Percentiles rank a stretch among this genome's conserved stretches.
Conservation (phyloP, 2,797 vertebrate species). For the Psittacula derbiana region DNA sequence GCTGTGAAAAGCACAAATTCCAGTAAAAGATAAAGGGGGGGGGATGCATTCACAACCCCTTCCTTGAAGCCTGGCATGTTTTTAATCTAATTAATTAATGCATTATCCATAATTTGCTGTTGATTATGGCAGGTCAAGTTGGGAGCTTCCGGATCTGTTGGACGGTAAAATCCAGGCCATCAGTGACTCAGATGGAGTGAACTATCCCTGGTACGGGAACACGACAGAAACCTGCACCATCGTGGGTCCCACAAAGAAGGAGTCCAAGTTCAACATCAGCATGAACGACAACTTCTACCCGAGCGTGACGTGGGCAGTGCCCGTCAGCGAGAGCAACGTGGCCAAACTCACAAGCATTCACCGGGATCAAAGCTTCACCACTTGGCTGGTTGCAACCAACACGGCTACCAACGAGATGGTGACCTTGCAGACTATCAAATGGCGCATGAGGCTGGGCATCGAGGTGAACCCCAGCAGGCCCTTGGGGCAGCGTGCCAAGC, state of each 20-base stretch:
- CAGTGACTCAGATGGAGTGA: slow-evolving; percentile 96
- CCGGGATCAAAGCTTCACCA: slow-evolving; percentile 97
- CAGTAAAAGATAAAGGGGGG: background rate
- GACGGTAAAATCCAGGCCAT: slow-evolving; percentile 91
- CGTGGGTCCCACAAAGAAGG: slow-evolving; percentile 91
- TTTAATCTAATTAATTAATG: background rate
- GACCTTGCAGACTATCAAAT: slow-evolving; percentile 92
- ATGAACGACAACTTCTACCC: slow-evolving; percentile 99
- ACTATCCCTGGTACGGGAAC: slow-evolving; percentile 99
- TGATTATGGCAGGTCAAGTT: slow-evolving; percentile 86
- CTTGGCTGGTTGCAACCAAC: slow-evolving; percentile 97
- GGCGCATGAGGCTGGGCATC: slow-evolving; percentile 95
- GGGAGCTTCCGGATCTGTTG: slow-evolving; percentile 94
- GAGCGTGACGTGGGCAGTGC: slow-evolving; percentile 97
- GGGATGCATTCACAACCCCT: background rate
- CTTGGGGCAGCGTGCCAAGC: slow-evolving; percentile 87
- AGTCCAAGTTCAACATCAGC: slow-evolving; percentile 91
- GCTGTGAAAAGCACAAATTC: background rate
- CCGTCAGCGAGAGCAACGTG: slow-evolving; percentile 92
- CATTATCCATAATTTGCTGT: background rate
- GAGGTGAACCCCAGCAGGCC: slow-evolving; percentile 87
- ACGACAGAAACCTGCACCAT: slow-evolving; percentile 95
- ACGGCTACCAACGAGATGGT: slow-evolving; percentile 86
- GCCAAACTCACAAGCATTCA: slow-evolving; percentile 91
- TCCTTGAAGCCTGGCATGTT: background rate